phyloP scores from a whole-genome alignment of 2,113 vertebrate species.

The Hepsetus odoe region DNA sequence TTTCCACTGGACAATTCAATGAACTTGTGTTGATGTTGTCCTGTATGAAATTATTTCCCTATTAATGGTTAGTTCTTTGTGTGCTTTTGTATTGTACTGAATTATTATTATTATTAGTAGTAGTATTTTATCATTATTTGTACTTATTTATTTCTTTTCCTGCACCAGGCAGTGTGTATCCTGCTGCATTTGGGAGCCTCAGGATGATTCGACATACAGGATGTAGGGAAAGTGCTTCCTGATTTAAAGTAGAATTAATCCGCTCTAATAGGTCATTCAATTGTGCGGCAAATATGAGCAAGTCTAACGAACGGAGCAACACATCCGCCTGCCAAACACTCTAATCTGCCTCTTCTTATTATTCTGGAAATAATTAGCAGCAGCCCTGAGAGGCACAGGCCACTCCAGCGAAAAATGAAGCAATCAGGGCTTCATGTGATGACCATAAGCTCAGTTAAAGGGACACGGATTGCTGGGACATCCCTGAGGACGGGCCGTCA shows the following conservation, averaged over 20 bases:
- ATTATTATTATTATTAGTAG: neutral
- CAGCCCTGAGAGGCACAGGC: constrained; percentile 42
- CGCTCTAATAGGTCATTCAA: constrained; percentile 44
- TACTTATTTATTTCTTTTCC: no score
- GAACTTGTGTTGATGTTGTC: no score
- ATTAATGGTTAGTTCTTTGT: neutral
- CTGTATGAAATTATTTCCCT: no score
- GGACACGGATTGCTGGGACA: constrained; percentile 9
- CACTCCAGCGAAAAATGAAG: constrained; percentile 21
- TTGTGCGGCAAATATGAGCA: constrained; percentile 45
- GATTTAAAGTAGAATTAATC: constrained; percentile 50
- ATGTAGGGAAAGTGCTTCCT: constrained; percentile 27
- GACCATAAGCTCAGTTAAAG: constrained; percentile 41
- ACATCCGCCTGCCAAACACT: constrained; percentile 54
- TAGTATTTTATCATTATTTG: neutral
- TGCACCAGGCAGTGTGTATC: neutral
- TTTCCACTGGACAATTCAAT: no score
- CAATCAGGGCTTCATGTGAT: constrained; percentile 31
- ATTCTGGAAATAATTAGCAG: constrained; percentile 59
- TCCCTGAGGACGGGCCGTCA: constrained; percentile 37
- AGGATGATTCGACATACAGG: neutral
- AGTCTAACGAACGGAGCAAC: constrained; percentile 45
- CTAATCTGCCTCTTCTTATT: constrained; percentile 58
- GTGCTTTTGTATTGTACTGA: neutral
- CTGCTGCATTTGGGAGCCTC: neutral